These are phyloP conservation scores for Galerucella pusilla DNA, from an alignment of 2,888 invertebrate genomes.

Conservation along the genomic window DNA sequence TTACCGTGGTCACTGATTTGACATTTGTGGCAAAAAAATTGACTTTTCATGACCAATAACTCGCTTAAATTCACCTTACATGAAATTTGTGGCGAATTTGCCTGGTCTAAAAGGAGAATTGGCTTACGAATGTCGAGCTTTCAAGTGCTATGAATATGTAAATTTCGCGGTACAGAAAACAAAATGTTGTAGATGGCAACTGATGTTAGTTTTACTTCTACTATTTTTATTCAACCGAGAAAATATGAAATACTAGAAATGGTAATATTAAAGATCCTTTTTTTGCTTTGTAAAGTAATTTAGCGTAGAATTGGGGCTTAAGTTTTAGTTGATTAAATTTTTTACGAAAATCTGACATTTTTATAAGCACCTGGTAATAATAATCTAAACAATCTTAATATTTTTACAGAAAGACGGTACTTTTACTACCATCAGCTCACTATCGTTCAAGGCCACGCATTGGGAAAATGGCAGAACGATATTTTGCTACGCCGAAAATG, in stretches of 20 bases:
- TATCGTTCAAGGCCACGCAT: conserved; percentile 83
- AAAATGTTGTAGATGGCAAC: conserved; percentile 22
- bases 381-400: too few relatives aligned
- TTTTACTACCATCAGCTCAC: conserved; percentile 80
- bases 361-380: too few relatives aligned
- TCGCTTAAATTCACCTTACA: too few relatives aligned
- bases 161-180: conserved; percentile 32
- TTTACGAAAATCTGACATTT: too few relatives aligned
- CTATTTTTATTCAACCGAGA: conserved; percentile 18
- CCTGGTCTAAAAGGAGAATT: conserved; percentile 25
- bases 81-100: not conserved
- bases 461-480: conserved; percentile 84
- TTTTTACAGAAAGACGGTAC: conserved; percentile 78
- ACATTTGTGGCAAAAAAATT: too few relatives aligned
- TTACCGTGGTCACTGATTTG: too few relatives aligned
- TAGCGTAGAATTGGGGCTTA: too few relatives aligned
- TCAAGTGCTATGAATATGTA: conserved; percentile 37
- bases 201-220: conserved; percentile 19
- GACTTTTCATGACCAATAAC: too few relatives aligned
- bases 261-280: conserved; percentile 6
- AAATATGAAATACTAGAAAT: conserved; percentile 4
- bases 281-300: not conserved
- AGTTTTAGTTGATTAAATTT: too few relatives aligned
- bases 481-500: conserved; percentile 84
- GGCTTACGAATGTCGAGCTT: conserved; percentile 34